These are phyloP conservation scores for Salvator merianae DNA, from an alignment of 2,113 vertebrate genomes.

Conservation along the genomic window DNA sequence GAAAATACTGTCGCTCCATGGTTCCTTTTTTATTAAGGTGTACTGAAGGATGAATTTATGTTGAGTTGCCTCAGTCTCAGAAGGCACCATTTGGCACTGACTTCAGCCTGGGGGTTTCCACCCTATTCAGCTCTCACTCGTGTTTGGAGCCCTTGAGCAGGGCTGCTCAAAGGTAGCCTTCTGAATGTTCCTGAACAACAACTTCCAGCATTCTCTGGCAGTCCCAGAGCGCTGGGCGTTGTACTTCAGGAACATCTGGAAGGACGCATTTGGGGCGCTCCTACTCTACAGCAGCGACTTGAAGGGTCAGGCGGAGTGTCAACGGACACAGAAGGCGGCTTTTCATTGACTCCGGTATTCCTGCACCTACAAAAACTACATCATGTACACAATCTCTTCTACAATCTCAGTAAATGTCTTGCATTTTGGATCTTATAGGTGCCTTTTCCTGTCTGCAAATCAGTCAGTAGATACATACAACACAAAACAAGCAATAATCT, in stretches of 20 bases:
- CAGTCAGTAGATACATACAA: too few relatives aligned
- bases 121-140: background rate
- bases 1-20: too few relatives aligned
- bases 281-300: background rate
- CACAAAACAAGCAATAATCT: background rate
- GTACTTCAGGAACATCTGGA: too few relatives aligned
- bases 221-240: too few relatives aligned
- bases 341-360: background rate
- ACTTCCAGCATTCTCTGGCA: too few relatives aligned
- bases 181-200: too few relatives aligned
- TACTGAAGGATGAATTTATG: background rate
- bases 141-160: background rate
- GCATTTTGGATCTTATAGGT: background rate
- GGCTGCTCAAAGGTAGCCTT: background rate
- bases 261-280: too few relatives aligned
- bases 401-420: background rate
- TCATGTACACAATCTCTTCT: background rate
- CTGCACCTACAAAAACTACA: background rate
- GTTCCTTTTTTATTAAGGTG: background rate
- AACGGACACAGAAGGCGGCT: too few relatives aligned
- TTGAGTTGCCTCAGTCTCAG: background rate
- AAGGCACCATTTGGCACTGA: too few relatives aligned
- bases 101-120: too few relatives aligned
- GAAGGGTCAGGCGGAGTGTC: background rate
- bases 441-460: background rate